Evolutionary conservation across 2,113 vertebrate species (phyloP), one percentile per base, ranked within the genome.

Genomic region (Philantomba maxwellii): DNA sequence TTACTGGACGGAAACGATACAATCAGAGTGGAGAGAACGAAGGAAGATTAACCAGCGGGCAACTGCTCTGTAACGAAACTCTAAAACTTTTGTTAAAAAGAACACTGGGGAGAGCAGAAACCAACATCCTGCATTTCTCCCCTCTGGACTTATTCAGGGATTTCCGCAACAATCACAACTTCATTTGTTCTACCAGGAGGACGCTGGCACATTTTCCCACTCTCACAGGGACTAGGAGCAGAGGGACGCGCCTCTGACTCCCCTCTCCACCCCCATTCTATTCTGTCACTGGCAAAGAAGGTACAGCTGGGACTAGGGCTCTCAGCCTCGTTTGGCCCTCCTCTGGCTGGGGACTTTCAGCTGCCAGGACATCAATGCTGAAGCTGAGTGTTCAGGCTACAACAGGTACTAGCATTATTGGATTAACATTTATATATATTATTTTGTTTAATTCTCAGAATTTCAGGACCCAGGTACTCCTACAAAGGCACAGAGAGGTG

Each of bases 1-100:
- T 87, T 83, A n/a, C 55, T 80, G 51, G 33, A 96, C 53, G 82
- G 90, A 93, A 86, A 90, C 8, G 47, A 91, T 26, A 73, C 53
- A 93, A 96, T 87, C 78, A 75, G 57, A 7, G 30, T 26, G 33
- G 36, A 66, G 60, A 94, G 89, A 47, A 75, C 19, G 45, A 92
- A 43, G 55, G 45, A 77, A 96, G 94, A 95, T 94, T 45, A 94
- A 92, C 43, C 15, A 51, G 30, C 14, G 55, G 36, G 30, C 57
- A 86, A 81, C 8, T 70, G 75, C 33, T 95, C 60, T 66, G 84
- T 64, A 84, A 53, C 26, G 49, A 26, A 83, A 84, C 36, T 58
- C 55, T 26, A 66, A 58, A 81, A 85, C 19, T 23, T 64, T 15
- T 55, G 17, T 87, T 80, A 64, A 77, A 87, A 53, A 90, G 26